phyloP scores from a whole-genome alignment of 2,888 invertebrate genomes.

The Hypolimnas misippus region DNA sequence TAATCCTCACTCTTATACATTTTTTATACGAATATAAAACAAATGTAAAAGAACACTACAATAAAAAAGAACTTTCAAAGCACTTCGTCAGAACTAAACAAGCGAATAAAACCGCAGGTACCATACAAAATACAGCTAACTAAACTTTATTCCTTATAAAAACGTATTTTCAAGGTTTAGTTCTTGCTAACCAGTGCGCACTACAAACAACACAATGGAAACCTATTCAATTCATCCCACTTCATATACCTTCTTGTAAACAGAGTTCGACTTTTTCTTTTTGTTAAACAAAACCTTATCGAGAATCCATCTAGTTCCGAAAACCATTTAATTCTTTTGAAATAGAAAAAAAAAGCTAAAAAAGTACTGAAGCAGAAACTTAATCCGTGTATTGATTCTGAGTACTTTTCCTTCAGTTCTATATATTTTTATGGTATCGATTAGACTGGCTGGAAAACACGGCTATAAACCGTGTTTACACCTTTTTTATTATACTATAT shows the following conservation, averaged over 20 bases:
- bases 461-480: slow-evolving; percentile 44
- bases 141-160: background rate
- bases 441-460: slow-evolving; percentile 41
- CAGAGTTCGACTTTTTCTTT: background rate
- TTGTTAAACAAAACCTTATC: slow-evolving; percentile 20
- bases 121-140: background rate
- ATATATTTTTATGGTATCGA: slow-evolving; percentile 45
- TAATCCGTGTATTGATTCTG: slow-evolving; percentile 57
- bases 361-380: slow-evolving; percentile 32
- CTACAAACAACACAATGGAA: background rate
- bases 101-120: too few relatives aligned
- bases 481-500: slow-evolving; percentile 43
- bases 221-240: background rate
- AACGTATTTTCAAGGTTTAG: background rate
- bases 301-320: slow-evolving; percentile 14
- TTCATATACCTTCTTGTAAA: slow-evolving; percentile 2
- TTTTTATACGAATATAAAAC: too few relatives aligned
- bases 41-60: too few relatives aligned
- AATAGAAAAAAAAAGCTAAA: slow-evolving; percentile 21
- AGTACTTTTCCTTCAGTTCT: slow-evolving; percentile 45
- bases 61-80: too few relatives aligned
- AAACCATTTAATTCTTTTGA: slow-evolving; percentile 27
- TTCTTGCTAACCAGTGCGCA: background rate
- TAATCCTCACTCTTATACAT: too few relatives aligned
- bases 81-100: too few relatives aligned